Base-by-base conservation (phyloP, 1,140 invertebrate species). In the Lutraria rhynchaena region DNA sequence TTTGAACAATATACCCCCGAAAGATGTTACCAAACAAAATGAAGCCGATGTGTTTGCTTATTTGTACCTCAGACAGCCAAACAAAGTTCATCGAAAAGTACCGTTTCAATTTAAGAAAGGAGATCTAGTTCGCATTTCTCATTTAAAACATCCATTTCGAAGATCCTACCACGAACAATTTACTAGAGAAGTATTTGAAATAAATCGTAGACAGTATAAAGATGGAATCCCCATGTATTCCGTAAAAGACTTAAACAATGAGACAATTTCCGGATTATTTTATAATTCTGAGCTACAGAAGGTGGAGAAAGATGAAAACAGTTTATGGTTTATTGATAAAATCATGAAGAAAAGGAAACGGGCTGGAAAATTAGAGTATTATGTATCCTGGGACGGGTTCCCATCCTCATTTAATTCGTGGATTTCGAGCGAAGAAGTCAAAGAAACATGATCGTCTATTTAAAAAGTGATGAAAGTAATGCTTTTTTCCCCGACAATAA, bases 11-110 rank as follows among this genome's bases (percentile, higher is more conserved):
- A 24, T 81, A 7, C 53, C 75, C 13, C 81, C 84, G 57, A 83
- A 82, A 75, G 75, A 85, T 24, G 70, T 81, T 3, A 83, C 67
- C 63, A 65, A 80, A 70, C 17, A 41, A 1, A 83, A 85, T 46
- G 61, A 73, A 65, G 29, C 44, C n/a, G 67, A 83, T 35, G 27
- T 86, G 0, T 83, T 63, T 63, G 82, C 63, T 37, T 60, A 24
- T 55, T 58, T 81, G 55, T 78, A 86, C 69, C 60, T 83, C 33
- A 85, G 60, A 46, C 61, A 35, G 33, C 22, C n/a, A n/a, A 7
- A 15, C 61, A 27, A 29, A 49, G 29, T 19, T 13, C 57, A 31
- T 24, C 27, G 22, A 3, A 22, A n/a, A n/a, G n/a, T n/a, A n/a
- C n/a, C n/a, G n/a, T 74, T 74, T 37, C n/a, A 77, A 35, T 82